Base-by-base conservation (phyloP, 2,888 invertebrate species). In the Sesia bembeciformis region DNA sequence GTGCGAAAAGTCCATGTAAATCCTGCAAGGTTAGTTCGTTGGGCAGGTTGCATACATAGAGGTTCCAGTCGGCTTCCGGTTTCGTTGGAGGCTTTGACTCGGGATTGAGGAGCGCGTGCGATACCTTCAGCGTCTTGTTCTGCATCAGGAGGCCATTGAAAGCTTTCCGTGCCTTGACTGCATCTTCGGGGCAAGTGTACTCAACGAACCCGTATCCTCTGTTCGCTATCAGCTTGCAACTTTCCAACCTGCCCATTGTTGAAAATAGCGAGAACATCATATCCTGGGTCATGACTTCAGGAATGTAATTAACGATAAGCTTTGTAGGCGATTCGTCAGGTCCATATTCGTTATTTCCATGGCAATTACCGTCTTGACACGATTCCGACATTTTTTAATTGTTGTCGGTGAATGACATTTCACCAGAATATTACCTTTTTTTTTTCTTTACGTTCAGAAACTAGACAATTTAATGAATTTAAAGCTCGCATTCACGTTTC, bases 331-430 rank as follows among this genome's bases (percentile, higher is more conserved):
- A 90, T 85, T 90, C 90, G 68, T 90, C 90, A 66, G 89, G 81
- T 74, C 89, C 84, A 86, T 76, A 86, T 83, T 90, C 90, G 78
- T 79, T 86, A 86, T 74, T 87, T 86, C 86, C 90, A 80, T 90
- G 90, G 89, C 90, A 89, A 88, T 87, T 90, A 88, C 84, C 88
- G 86, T 89, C 90, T 84, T 90, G 90, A 90, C 90, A 90, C 90
- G 90, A 89, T 85, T 90, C 90, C 90, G 90, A 90, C 90, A 90
- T 90, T 90, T 90, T 90, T 90, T 89, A 90, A 88, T 89, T 89
- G 90, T 90, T 90, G 90, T 87, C 87, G 84, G 81, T 74, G 81
- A 85, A 84, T 89, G 90, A 90, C 90, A 90, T 88, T 88, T 86
- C 68, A 68, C 65, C 66, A 71, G 70, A 78, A 76, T 77, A 79